Evolutionary conservation across 2,113 vertebrate species (phyloP).

Genomic region (Corydoras sp.): DNA sequence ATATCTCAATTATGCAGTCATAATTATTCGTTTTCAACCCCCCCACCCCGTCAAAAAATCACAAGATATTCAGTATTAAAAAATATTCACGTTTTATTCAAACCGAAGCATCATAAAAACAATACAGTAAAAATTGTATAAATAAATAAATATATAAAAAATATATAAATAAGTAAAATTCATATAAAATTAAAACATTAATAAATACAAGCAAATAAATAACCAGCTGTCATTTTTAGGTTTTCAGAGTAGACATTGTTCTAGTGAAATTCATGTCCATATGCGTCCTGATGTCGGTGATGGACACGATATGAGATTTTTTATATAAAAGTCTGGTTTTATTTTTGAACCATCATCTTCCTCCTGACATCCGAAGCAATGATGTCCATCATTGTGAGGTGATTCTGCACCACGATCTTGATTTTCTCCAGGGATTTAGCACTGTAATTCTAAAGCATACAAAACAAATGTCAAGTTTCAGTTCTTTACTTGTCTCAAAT

Average conservation of each 20-base stretch:
- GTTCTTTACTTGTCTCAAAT: too few relatives aligned
- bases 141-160: too few relatives aligned
- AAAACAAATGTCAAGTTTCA: not conserved
- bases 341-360: not conserved
- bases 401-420: conserved; percentile 1
- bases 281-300: not conserved
- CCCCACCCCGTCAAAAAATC: too few relatives aligned
- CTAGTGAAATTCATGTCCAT: not conserved
- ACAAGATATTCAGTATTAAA: too few relatives aligned
- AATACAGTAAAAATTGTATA: too few relatives aligned
- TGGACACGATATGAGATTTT: not conserved
- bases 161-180: too few relatives aligned
- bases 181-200: conserved; percentile 7
- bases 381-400: conserved; percentile 30
- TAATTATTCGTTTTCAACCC: too few relatives aligned
- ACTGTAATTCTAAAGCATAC: conserved; percentile 30
- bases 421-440: conserved; percentile 11
- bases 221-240: not conserved
- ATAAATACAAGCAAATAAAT: not conserved
- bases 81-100: too few relatives aligned
- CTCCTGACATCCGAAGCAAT: not conserved
- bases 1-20: too few relatives aligned
- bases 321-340: too few relatives aligned
- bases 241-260: not conserved
- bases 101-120: too few relatives aligned